phyloP scores from a whole-genome alignment of 2,113 vertebrate species.

The Erythrocercus mccallii region DNA sequence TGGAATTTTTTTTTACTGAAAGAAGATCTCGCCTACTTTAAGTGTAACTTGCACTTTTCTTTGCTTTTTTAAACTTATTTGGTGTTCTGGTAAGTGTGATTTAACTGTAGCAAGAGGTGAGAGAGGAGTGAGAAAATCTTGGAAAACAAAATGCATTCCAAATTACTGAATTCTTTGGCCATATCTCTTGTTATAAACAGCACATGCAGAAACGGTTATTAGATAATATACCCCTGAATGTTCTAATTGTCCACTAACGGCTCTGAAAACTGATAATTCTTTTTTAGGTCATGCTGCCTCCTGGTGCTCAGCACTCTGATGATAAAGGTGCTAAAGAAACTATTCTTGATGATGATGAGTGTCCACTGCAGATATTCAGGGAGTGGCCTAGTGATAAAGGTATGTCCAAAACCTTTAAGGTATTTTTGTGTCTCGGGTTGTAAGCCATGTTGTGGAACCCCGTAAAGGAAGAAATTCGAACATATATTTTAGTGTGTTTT shows the following conservation, averaged over 20 bases:
- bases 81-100: neutral
- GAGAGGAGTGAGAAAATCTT: neutral
- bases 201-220: neutral
- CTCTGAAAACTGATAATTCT: neutral
- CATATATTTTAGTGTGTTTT: neutral
- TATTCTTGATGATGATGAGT: constrained; percentile 90
- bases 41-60: neutral
- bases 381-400: constrained; percentile 97
- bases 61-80: neutral
- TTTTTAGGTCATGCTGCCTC: constrained; percentile 77
- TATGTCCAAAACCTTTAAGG: constrained; percentile 25
- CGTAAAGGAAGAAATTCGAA: neutral
- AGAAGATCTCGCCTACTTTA: neutral
- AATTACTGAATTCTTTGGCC: neutral
- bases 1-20: neutral
- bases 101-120: neutral
- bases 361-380: constrained; percentile 94
- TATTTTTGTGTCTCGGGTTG: neutral
- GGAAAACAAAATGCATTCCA: neutral
- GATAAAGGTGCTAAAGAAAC: constrained; percentile 88
- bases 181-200: neutral
- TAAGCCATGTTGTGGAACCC: neutral
- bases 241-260: neutral
- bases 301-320: constrained; percentile 86
- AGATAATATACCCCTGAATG: neutral